Percentiles rank a stretch among this genome's conserved stretches.
These are phyloP conservation scores for Rachycentron canadum DNA, from an alignment of 2,797 vertebrate genomes.

Conservation along the genomic window DNA sequence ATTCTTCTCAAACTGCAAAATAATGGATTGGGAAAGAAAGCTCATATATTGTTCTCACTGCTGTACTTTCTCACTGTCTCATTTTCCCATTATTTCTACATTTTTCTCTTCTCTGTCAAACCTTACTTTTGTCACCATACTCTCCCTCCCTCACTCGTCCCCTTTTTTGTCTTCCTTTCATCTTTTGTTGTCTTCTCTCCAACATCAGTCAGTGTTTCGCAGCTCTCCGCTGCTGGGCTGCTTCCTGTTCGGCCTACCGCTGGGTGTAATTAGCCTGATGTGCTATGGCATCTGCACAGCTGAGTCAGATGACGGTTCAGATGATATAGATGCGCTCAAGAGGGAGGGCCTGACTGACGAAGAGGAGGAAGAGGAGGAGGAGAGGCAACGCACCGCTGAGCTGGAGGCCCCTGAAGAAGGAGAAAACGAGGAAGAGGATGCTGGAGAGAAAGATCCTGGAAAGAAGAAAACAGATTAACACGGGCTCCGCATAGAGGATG, in stretches of 20 bases:
- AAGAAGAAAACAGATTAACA: conserved; percentile 96
- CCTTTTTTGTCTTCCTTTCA: conserved; percentile 11
- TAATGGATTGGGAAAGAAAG: conserved; percentile 17
- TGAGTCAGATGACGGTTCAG: conserved; percentile 89
- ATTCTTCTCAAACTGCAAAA: not conserved
- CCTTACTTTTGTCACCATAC: not conserved
- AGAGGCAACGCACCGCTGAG: conserved; percentile 51
- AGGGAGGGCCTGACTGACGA: conserved; percentile 86
- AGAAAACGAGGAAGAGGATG: conserved; percentile 80
- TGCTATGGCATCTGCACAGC: conserved; percentile 98
- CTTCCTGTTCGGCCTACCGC: conserved; percentile 97
- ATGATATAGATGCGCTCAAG: conserved; percentile 87
- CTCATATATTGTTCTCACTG: conserved; percentile 12
- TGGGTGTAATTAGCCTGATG: conserved; percentile 99
- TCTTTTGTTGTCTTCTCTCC: conserved; percentile 27
- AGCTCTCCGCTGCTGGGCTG: conserved; percentile 97
- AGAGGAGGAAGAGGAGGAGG: conserved; percentile 78
- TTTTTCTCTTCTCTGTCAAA: conserved; percentile 11
- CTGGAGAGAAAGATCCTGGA: conserved; percentile 85
- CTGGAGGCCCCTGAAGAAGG: conserved; percentile 78
- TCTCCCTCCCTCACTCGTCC: not conserved
- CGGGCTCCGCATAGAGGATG: conserved; percentile 57
- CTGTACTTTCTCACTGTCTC: not conserved
- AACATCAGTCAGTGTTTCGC: conserved; percentile 93
- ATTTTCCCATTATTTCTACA: conserved; percentile 8